Base-by-base conservation (phyloP, 1,140 invertebrate genomes). In the Littorina saxatilis region DNA sequence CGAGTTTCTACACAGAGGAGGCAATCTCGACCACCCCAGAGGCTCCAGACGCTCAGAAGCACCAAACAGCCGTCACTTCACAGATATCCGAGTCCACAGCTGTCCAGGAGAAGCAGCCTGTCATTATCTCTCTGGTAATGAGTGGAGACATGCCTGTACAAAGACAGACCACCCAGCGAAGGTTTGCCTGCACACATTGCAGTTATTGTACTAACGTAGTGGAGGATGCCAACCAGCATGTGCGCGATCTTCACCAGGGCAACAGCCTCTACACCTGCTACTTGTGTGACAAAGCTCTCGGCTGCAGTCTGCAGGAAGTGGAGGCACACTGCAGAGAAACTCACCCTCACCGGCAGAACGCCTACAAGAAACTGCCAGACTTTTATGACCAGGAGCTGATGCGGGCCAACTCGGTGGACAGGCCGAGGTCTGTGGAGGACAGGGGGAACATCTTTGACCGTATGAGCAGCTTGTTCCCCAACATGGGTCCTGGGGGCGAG, bases 141-240 rank as follows among this genome's bases (percentile, higher is more conserved):
- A 84, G 82, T 1, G 75, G 85, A 0, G 82, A 80, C 74, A 58
- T 74, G 47, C 29, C 50, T 23, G 29, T 55, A 35, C 58, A 63
- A 58, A 63, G 76, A 66, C 76, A 32, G 20, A 77, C 58, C 39
- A 78, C 61, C 2, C 78, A 79, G 7, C 80, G 79, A 17, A 79
- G 88, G 29, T 89, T 83, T 79, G 86, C 85, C 63, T 89, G 88
- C 72, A 85, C 87, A 3, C 85, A 89, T 72, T 89, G 88, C 80
- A 82, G 84, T 11, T 89, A 83, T 58, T 86, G 83, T 5, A 85
- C 88, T 17, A 83, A 84, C 32, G 80, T 83, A 17, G 73, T 83
- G 61, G 84, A 86, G 61, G 87, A 89, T 43, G 84, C 85, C 43
- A 52, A 85, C 32, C 83, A 87, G 68, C 88, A 89, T 74, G 79